Percentiles rank a stretch among this genome's conserved stretches.
These are phyloP conservation scores for Nothoprocta perdicaria DNA, from an alignment of 2,113 vertebrate species.

Conservation along the genomic window DNA sequence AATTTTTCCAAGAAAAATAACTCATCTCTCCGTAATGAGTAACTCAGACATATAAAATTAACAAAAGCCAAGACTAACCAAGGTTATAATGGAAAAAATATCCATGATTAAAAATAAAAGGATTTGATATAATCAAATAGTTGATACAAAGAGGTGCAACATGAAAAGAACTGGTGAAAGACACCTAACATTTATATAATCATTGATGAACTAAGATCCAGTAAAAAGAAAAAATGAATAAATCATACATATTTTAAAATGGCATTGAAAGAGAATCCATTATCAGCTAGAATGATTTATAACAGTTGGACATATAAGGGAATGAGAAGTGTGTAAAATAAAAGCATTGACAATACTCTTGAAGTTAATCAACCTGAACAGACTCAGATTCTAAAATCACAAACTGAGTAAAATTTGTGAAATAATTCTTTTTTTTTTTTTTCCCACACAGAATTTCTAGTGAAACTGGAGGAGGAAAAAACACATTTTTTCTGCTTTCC, in stretches of 20 bases:
- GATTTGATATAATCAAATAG: background rate
- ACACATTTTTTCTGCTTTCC: background rate
- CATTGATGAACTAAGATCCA: background rate
- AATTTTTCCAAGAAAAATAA: background rate
- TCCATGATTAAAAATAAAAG: background rate
- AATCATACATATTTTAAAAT: background rate
- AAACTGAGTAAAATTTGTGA: background rate
- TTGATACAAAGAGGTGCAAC: background rate
- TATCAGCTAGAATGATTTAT: background rate
- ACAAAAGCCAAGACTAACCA: background rate
- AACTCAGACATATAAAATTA: background rate
- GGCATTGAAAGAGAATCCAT: background rate
- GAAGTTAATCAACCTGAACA: background rate
- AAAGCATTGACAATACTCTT: background rate
- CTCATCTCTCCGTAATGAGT: background rate
- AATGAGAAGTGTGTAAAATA: background rate
- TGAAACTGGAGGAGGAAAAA: constrained; percentile 32
- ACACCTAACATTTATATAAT: background rate
- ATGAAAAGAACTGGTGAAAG: background rate
- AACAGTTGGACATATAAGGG: background rate
- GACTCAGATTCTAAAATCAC: background rate
- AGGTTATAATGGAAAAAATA: background rate
- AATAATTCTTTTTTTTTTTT: background rate
- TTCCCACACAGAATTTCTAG: fast-evolving
- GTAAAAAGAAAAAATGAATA: background rate